Base-by-base conservation (phyloP, 2,888 invertebrate genomes). In the Limenitis camilla region DNA sequence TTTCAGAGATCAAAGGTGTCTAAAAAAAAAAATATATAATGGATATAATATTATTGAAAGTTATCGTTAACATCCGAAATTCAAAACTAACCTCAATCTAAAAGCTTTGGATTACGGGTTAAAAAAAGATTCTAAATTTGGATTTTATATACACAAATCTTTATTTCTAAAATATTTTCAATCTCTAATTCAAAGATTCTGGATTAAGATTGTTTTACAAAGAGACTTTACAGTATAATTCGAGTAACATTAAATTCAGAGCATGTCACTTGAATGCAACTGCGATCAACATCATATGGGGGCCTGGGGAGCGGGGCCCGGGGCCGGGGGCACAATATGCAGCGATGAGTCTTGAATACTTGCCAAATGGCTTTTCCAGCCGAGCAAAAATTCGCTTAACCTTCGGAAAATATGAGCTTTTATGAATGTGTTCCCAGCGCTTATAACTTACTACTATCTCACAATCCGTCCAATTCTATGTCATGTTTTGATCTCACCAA, bases 291-390 rank as follows among this genome's bases (percentile, higher is more conserved):
- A 48, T 52, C 40, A 50, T 49, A 47, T 47, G 55, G 55, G 40
- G 55, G 40, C 49, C 54, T 47, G 55, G 19, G 19, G 55, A 38
- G 47, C 54, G 55, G 19, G 19, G 55, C 38, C 49, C 54, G 19
- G 19, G 55, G 40, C 49, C 54, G 19, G 19, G 55, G 40, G 47
- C 54, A 57, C 52, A 58, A 53, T 52, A 55, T 52, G 52, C 55
- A 49, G 49, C 40, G 56, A 47, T 50, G 49, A 44, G 36, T 53
- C 50, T 59, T 59, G 59, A 57, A 53, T 31, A 44, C 43, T 55
- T 59, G 59, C 59, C 59, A 59, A 59, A 59, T 57, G 45, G 52
- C 55, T 55, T 42, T 47, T 49, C 49, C 48, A 46, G 36, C 51
- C 31, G 53, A 56, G 54, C 43, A 57, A 58, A 58, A 58, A 55